These are phyloP conservation scores for Mythimna lalbum DNA, from an alignment of 2,888 invertebrate species.

Conservation along the genomic window DNA sequence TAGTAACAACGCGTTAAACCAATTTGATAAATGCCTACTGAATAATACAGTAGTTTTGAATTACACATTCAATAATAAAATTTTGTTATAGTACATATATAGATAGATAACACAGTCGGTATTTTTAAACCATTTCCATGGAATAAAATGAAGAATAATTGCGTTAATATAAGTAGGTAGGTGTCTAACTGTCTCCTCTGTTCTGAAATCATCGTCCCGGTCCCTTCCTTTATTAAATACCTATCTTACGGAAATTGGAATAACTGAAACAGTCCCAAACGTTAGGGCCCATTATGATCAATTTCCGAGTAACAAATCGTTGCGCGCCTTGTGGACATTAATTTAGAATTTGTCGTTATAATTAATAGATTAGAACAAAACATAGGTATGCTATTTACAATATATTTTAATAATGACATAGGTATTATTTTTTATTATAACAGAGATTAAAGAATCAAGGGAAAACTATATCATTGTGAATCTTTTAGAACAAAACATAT, in stretches of 20 bases:
- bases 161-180: slow-evolving; percentile 32
- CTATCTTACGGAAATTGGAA: slow-evolving; percentile 77
- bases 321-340: slow-evolving; percentile 24
- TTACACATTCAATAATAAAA: slow-evolving; percentile 4
- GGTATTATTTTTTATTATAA: not conserved
- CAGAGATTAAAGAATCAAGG: not conserved
- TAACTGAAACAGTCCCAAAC: slow-evolving; percentile 70
- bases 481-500: not conserved
- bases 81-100: no score
- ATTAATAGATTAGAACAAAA: slow-evolving; percentile 11
- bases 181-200: slow-evolving; percentile 20
- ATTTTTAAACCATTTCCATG: slow-evolving; percentile 11
- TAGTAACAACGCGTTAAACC: slow-evolving; percentile 1
- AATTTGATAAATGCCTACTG: not conserved
- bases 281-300: slow-evolving; percentile 67
- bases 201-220: slow-evolving; percentile 64
- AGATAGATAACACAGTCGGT: not conserved
- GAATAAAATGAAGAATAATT: slow-evolving; percentile 38
- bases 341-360: slow-evolving; percentile 6
- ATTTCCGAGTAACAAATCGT: slow-evolving; percentile 66
- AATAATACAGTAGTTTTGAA: slow-evolving; percentile 3
- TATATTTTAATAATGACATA: not conserved
- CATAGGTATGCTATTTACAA: not conserved
- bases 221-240: slow-evolving; percentile 75
- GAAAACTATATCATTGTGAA: slow-evolving; percentile 1